Percentiles rank a stretch among this genome's conserved stretches.
phyloP scores from a whole-genome alignment of 1,140 invertebrate species.

The Drosophila micromelanica region DNA sequence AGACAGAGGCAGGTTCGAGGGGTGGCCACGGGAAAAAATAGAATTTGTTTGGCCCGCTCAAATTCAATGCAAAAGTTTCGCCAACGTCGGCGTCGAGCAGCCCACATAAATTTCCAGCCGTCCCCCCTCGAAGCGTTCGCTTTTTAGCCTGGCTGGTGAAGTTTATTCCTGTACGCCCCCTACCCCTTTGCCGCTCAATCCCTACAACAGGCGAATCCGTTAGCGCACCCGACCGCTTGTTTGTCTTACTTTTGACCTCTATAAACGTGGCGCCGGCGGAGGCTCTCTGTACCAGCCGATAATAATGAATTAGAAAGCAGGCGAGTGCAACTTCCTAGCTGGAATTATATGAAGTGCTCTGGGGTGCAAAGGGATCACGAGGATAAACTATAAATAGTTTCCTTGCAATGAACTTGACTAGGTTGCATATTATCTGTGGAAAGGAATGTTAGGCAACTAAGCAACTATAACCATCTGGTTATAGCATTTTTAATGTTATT shows the following conservation, averaged over 20 bases:
- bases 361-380: slow-evolving; percentile 22
- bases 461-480: too few relatives aligned
- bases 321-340: slow-evolving; percentile 29
- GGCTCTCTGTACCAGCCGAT: slow-evolving; percentile 48
- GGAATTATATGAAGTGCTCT: slow-evolving; percentile 12
- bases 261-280: slow-evolving; percentile 57
- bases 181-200: background rate
- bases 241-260: slow-evolving; percentile 82
- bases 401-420: slow-evolving; percentile 23
- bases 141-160: slow-evolving; percentile 59
- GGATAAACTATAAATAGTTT: slow-evolving; percentile 28
- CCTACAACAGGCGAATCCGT: slow-evolving; percentile 23
- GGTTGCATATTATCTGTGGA: background rate
- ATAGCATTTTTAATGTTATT: too few relatives aligned
- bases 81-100: slow-evolving; percentile 63
- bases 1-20: background rate
- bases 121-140: background rate
- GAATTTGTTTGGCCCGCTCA: slow-evolving; percentile 78
- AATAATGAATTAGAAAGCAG: slow-evolving; percentile 66
- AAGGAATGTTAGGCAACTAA: too few relatives aligned
- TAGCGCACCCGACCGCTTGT: slow-evolving; percentile 63
- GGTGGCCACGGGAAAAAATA: slow-evolving; percentile 20
- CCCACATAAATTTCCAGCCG: slow-evolving; percentile 71
- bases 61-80: slow-evolving; percentile 81
- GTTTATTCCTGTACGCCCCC: slow-evolving; percentile 62